Conservation (phyloP, 2,113 vertebrate genomes). For the Poicephalus meyeri region DNA sequence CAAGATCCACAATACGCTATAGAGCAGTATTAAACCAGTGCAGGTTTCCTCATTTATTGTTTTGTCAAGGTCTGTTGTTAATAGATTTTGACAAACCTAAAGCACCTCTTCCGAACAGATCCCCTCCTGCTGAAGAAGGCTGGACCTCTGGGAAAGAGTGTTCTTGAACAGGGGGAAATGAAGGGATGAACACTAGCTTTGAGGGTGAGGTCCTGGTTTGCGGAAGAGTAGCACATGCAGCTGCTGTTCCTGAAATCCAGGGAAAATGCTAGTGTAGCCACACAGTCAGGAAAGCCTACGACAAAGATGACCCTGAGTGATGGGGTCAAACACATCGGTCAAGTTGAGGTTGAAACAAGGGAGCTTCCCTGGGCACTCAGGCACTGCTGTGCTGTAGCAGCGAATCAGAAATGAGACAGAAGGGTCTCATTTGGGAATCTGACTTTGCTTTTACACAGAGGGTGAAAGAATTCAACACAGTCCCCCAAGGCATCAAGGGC, state of each 20-base stretch:
- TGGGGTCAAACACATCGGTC: background rate
- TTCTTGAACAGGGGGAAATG: background rate
- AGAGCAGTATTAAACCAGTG: background rate
- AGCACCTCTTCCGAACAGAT: background rate
- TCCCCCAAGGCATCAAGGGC: background rate
- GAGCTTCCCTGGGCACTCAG: rapidly evolving
- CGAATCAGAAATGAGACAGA: slow-evolving; percentile 1
- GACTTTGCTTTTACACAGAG: background rate
- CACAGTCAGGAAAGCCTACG: background rate
- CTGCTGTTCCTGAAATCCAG: background rate
- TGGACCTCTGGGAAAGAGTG: background rate
- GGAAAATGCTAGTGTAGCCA: background rate
- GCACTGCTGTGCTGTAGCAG: background rate
- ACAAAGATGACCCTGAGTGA: background rate
- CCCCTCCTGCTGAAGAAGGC: background rate
- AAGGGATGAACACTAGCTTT: background rate
- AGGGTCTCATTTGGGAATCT: background rate
- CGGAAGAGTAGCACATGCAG: background rate
- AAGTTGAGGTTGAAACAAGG: background rate
- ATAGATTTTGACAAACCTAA: background rate
- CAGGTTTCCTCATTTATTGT: background rate
- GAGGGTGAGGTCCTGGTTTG: background rate
- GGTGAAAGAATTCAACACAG: background rate
- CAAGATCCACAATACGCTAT: background rate
- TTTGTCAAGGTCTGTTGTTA: background rate